Evolutionary conservation across 2,113 vertebrate genomes (phyloP).

Genomic region (Sterna hirundo): DNA sequence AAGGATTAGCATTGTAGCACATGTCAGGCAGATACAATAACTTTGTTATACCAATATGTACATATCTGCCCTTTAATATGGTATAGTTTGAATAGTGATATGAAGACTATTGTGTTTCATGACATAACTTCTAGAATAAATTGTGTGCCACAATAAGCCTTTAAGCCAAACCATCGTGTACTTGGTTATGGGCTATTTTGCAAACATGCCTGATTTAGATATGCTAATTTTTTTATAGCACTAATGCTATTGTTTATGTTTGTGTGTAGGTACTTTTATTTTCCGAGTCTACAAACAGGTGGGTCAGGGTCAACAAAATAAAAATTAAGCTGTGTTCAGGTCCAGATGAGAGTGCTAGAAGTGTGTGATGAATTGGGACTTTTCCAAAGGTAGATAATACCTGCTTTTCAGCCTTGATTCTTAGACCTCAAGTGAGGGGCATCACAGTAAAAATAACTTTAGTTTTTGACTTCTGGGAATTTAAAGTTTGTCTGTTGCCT

Average conservation of each 20-base stretch:
- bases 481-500: background rate
- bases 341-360: background rate
- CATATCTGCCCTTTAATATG: background rate
- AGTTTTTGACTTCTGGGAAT: background rate
- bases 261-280: background rate
- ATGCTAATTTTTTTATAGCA: background rate
- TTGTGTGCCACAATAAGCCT: background rate
- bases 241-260: background rate
- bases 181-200: background rate
- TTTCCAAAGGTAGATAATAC: background rate
- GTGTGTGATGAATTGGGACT: background rate
- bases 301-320: background rate
- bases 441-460: background rate
- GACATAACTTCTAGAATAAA: background rate
- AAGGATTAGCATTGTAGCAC: background rate
- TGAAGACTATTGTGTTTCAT: background rate
- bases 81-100: background rate
- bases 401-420: background rate
- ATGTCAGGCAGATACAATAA: background rate
- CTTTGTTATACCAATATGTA: fast-evolving
- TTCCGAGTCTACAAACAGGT: background rate
- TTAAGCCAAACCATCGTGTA: background rate
- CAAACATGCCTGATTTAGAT: background rate
- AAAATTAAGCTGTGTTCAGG: background rate
- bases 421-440: background rate